Conservation (phyloP, 2,113 vertebrate genomes). For the Sander vitreus region DNA sequence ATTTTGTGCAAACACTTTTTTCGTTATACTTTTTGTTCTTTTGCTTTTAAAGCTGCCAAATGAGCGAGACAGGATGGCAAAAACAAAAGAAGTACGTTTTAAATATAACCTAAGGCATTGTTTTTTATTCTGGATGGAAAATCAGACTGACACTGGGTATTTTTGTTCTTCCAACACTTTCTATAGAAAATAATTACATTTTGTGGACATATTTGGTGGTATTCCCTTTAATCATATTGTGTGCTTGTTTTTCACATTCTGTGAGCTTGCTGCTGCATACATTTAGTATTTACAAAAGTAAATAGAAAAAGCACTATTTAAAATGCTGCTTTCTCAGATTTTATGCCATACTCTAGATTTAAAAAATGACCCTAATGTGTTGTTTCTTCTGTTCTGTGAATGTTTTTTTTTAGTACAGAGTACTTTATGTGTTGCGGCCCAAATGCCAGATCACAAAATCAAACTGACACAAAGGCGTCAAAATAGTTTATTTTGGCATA, state of each 20-base stretch:
- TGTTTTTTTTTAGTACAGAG: neutral
- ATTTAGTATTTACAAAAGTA: slow-evolving; percentile 14
- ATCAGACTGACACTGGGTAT: slow-evolving; percentile 7
- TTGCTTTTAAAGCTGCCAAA: slow-evolving; percentile 25
- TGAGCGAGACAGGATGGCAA: slow-evolving; percentile 28
- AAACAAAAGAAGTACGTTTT: slow-evolving; percentile 26
- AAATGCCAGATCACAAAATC: slow-evolving; percentile 38
- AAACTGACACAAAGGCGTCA: neutral
- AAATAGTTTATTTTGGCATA: slow-evolving; percentile 20
- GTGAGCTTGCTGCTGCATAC: slow-evolving; percentile 15
- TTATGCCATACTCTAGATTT: neutral
- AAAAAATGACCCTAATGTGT: slow-evolving; percentile 1
- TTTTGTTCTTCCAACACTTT: slow-evolving; percentile 39
- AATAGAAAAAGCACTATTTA: neutral
- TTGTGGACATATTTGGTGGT: slow-evolving; percentile 31
- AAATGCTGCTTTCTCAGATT: slow-evolving; percentile 31
- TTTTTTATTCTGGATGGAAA: slow-evolving; percentile 34
- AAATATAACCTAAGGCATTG: slow-evolving; percentile 63
- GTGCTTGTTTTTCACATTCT: slow-evolving; percentile 37
- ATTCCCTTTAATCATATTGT: slow-evolving; percentile 48
- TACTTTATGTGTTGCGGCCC: slow-evolving; percentile 7
- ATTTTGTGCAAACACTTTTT: slow-evolving; percentile 31
- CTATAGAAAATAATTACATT: slow-evolving; percentile 32
- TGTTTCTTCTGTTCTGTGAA: slow-evolving; percentile 5
- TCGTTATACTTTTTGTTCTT: slow-evolving; percentile 47